These are phyloP conservation scores for Aricia agestis DNA, from an alignment of 1,140 invertebrate genomes.

Conservation along the genomic window DNA sequence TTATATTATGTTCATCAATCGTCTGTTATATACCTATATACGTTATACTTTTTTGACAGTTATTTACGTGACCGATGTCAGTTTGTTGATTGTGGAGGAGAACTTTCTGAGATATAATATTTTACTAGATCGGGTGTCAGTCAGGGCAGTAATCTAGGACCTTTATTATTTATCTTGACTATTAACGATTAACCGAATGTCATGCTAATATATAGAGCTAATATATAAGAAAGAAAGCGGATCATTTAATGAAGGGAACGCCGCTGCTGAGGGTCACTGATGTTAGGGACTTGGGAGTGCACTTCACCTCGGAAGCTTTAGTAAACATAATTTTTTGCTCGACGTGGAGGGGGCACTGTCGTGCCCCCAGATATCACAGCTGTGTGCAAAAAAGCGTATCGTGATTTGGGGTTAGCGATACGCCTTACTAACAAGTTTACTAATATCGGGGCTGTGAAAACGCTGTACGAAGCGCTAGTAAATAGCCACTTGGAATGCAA, in stretches of 20 bases:
- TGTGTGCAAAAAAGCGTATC: conserved; percentile 2
- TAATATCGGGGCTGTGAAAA: not conserved
- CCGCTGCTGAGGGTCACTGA: no score
- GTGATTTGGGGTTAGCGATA: not conserved
- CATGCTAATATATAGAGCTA: no score
- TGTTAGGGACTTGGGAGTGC: conserved; percentile 12
- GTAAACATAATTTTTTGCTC: no score
- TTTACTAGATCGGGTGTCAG: not conserved
- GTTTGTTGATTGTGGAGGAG: conserved; percentile 25
- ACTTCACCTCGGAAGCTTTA: not conserved
- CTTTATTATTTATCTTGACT: conserved; percentile 29
- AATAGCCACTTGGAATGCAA: not conserved
- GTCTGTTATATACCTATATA: no score
- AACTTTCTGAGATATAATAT: conserved; percentile 26
- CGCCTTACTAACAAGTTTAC: not conserved
- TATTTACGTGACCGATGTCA: conserved; percentile 29
- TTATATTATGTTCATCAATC: no score
- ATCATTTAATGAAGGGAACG: no score
- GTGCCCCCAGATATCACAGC: no score
- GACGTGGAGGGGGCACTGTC: no score
- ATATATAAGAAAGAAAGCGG: no score
- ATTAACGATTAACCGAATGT: conserved; percentile 19
- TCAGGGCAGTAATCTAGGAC: conserved; percentile 31
- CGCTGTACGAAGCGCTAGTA: not conserved
- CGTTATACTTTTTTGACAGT: conserved; percentile 27